Evolutionary conservation across 2,797 vertebrate species (phyloP).

Genomic region (Eulemur rubriventer): DNA sequence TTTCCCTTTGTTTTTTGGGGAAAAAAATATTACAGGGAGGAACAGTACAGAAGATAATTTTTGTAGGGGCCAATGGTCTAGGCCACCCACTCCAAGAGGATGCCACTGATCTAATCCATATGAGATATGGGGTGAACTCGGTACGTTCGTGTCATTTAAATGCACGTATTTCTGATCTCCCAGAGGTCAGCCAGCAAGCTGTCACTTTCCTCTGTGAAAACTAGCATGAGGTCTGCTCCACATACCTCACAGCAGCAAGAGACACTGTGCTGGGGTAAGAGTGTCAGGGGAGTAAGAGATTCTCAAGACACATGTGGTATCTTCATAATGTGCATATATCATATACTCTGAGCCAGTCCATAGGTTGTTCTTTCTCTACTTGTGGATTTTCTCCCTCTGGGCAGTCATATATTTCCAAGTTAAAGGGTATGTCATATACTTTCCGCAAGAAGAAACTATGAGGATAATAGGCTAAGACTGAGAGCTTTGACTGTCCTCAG

Average conservation of each 20-base stretch:
- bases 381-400: constrained; percentile 27
- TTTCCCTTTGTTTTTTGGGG: neutral
- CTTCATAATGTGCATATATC: neutral
- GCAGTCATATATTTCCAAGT: constrained; percentile 55
- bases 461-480: constrained; percentile 24
- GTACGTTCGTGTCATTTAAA: neutral
- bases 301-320: neutral
- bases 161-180: constrained; percentile 1
- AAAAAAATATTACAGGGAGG: neutral
- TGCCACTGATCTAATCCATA: neutral
- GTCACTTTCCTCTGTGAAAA: constrained; percentile 28
- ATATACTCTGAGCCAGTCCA: neutral
- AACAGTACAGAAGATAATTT: neutral
- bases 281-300: neutral
- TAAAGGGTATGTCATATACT: constrained; percentile 14
- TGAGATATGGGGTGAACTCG: neutral
- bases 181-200: constrained; percentile 29
- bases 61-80: neutral
- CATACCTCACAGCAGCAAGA: neutral
- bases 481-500: constrained; percentile 28
- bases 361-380: constrained; percentile 4
- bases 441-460: constrained; percentile 41
- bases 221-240: neutral
- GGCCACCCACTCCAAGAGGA: neutral
- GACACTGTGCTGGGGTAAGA: neutral